Conservation (phyloP, 1,140 invertebrate genomes). For the Vollenhovia emeryi region DNA sequence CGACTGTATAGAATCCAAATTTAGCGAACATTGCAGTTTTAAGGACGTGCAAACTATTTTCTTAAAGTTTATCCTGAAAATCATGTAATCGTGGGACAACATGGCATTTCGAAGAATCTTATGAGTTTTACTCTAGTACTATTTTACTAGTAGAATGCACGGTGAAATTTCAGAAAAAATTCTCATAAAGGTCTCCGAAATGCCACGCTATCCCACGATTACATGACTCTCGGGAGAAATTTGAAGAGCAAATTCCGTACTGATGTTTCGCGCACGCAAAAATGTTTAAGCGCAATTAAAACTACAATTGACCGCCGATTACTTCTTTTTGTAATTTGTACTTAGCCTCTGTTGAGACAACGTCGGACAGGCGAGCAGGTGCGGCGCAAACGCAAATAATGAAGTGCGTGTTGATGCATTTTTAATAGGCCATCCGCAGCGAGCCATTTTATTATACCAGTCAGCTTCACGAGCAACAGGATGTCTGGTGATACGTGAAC, state of each 20-base stretch:
- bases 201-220: too few species aligned
- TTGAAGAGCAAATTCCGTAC: too few species aligned
- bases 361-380: not conserved
- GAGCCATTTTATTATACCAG: conserved; percentile 58
- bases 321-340: not conserved
- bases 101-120: too few species aligned
- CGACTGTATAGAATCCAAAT: not conserved
- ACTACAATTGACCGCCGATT: not conserved
- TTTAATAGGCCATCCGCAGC: conserved; percentile 33
- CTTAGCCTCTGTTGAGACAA: not conserved
- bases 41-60: not conserved
- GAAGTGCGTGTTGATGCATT: conserved; percentile 33
- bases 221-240: too few species aligned
- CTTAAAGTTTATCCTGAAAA: too few species aligned
- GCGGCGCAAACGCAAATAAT: conserved; percentile 14
- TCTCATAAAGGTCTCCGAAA: too few species aligned
- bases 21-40: not conserved
- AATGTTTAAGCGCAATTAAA: not conserved
- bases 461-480: conserved; percentile 68
- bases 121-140: too few species aligned
- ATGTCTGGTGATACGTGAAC: conserved; percentile 73
- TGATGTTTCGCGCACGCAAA: too few species aligned
- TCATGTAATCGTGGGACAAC: too few species aligned
- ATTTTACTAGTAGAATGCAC: too few species aligned
- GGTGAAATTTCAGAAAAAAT: too few species aligned